Percentiles rank a stretch among this genome's conserved stretches.
phyloP scores from a whole-genome alignment of 2,797 vertebrate species.

The Crocodylus rhombifer region DNA sequence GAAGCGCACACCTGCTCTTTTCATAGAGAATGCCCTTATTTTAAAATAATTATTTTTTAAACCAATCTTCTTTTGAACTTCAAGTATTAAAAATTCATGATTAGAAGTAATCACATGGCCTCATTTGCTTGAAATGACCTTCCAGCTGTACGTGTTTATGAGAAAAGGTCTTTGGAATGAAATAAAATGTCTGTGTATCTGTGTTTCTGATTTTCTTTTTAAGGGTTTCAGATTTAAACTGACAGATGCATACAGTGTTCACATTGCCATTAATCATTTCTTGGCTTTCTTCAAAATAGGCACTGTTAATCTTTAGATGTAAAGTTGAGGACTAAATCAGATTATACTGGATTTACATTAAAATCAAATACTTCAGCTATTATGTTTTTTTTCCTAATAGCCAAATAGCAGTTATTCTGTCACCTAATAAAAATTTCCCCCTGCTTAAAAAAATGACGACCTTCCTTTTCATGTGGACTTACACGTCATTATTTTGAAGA shows the following conservation, averaged over 20 bases:
- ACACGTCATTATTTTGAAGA: background rate
- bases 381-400: background rate
- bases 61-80: rapidly evolving
- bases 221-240: background rate
- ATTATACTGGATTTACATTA: background rate
- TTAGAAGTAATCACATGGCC: background rate
- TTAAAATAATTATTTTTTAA: background rate
- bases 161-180: background rate
- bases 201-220: background rate
- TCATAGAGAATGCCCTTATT: background rate
- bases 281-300: background rate
- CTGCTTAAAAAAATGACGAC: background rate
- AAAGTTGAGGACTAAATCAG: background rate
- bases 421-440: background rate
- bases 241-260: background rate
- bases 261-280: background rate
- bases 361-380: rapidly evolving
- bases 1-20: background rate
- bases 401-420: background rate
- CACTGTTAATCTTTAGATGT: rapidly evolving
- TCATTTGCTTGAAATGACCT: background rate
- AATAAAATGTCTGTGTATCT: background rate
- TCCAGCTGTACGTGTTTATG: background rate
- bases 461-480: background rate
- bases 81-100: background rate